Conservation (phyloP, 2,888 invertebrate species). For the Luperina nickerlii region DNA sequence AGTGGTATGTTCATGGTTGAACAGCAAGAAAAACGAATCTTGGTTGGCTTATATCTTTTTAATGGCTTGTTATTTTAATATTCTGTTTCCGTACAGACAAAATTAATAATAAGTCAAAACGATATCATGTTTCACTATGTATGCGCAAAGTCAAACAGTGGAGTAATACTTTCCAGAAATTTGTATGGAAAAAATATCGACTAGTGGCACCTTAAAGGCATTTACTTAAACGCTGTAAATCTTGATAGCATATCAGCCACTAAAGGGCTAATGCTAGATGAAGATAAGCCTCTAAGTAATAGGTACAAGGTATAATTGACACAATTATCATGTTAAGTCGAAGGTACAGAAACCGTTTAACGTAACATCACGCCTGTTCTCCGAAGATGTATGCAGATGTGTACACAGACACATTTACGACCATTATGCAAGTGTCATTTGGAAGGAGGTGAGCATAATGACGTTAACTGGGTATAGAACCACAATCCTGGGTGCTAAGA, state of each 20-base stretch:
- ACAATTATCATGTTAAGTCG: slow-evolving; percentile 1
- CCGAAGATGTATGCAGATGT: neutral
- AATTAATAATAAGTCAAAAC: too few species aligned
- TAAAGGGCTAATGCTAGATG: slow-evolving; percentile 17
- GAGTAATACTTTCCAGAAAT: too few species aligned
- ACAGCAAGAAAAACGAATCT: too few species aligned
- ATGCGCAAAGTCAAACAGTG: too few species aligned
- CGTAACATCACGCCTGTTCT: neutral
- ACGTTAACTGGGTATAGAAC: neutral
- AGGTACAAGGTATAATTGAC: slow-evolving; percentile 27
- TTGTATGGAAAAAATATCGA: too few species aligned
- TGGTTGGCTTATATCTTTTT: too few species aligned
- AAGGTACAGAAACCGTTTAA: neutral
- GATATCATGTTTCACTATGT: too few species aligned
- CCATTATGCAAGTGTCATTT: neutral
- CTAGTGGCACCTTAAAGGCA: neutral
- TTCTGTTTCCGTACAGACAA: too few species aligned
- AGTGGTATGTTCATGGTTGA: too few species aligned
- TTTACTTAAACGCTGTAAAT: slow-evolving; percentile 8
- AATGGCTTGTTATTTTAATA: too few species aligned
- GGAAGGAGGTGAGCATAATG: too few species aligned
- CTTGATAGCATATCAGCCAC: slow-evolving; percentile 1
- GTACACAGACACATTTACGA: neutral
- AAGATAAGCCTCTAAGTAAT: slow-evolving; percentile 32
- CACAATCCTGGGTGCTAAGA: neutral